These are phyloP conservation scores for Sepiola atlantica DNA, from an alignment of 2,888 invertebrate genomes.

Conservation along the genomic window DNA sequence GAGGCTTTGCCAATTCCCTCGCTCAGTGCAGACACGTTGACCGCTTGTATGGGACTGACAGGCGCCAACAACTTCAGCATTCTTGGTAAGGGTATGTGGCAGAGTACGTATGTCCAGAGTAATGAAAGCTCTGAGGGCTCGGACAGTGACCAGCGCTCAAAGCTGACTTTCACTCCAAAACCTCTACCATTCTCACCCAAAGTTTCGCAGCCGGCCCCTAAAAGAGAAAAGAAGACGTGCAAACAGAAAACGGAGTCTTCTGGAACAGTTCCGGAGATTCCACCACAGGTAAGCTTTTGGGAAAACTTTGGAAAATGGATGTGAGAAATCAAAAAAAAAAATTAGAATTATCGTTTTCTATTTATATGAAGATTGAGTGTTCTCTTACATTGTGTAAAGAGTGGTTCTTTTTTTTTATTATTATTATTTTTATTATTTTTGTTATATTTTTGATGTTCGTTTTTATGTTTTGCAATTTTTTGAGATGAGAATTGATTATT, in stretches of 20 bases:
- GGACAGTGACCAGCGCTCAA: constrained; percentile 45
- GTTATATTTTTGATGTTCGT: background rate
- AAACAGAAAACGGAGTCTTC: constrained; percentile 39
- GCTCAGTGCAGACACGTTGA: constrained; percentile 42
- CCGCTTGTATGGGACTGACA: constrained; percentile 47
- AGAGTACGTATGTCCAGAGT: constrained; percentile 37
- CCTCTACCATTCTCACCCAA: background rate
- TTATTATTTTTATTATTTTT: too few relatives aligned
- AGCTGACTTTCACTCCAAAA: constrained; percentile 32
- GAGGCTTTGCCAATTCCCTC: constrained; percentile 39
- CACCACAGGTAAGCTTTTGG: constrained; percentile 44
- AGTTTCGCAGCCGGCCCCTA: constrained; percentile 42
- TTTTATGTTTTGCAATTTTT: background rate
- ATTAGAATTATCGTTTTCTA: background rate
- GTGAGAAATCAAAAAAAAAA: background rate
- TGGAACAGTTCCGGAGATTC: constrained; percentile 41
- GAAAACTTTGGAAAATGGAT: constrained; percentile 46
- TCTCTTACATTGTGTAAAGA: background rate
- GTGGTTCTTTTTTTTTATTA: background rate
- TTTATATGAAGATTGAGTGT: constrained; percentile 6
- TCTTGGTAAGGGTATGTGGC: constrained; percentile 47
- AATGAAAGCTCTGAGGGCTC: constrained; percentile 46
- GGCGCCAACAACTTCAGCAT: constrained; percentile 46
- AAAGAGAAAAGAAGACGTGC: constrained; percentile 41
- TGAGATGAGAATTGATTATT: too few relatives aligned